These are phyloP conservation scores for Zoroaster sp. DNA, from an alignment of 53 echinoderm and acorn worm genomes.

Conservation along the genomic window DNA sequence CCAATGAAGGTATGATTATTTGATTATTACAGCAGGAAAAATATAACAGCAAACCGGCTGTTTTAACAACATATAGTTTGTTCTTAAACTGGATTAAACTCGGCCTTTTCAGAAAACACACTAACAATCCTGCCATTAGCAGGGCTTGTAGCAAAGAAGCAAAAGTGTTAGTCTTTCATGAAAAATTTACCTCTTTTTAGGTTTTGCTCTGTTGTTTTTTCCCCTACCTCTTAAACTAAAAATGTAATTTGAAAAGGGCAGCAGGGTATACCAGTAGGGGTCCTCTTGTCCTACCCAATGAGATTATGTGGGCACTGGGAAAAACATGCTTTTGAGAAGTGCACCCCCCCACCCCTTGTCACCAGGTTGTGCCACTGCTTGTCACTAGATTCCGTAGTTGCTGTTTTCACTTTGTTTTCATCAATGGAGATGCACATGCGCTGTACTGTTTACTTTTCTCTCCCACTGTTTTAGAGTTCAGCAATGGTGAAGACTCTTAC, in stretches of 20 bases:
- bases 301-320: too few relatives aligned
- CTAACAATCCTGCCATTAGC: too few relatives aligned
- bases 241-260: too few relatives aligned
- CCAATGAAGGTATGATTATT: conserved; percentile 55
- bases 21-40: too few relatives aligned
- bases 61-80: neutral
- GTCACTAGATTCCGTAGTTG: neutral
- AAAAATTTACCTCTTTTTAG: too few relatives aligned
- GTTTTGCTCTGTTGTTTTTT: too few relatives aligned
- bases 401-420: neutral
- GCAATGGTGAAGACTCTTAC: neutral
- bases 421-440: neutral
- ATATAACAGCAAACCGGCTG: neutral
- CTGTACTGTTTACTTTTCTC: neutral
- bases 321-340: neutral
- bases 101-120: too few relatives aligned
- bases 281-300: too few relatives aligned
- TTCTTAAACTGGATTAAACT: neutral
- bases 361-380: neutral
- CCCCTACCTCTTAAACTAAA: too few relatives aligned
- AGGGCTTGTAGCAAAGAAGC: too few relatives aligned
- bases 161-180: too few relatives aligned
- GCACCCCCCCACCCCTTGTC: neutral
- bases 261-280: too few relatives aligned
- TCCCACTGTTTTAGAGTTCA: neutral